These are phyloP conservation scores for Pelmatolapia mariae DNA, from an alignment of 2,113 vertebrate genomes.

Conservation along the genomic window DNA sequence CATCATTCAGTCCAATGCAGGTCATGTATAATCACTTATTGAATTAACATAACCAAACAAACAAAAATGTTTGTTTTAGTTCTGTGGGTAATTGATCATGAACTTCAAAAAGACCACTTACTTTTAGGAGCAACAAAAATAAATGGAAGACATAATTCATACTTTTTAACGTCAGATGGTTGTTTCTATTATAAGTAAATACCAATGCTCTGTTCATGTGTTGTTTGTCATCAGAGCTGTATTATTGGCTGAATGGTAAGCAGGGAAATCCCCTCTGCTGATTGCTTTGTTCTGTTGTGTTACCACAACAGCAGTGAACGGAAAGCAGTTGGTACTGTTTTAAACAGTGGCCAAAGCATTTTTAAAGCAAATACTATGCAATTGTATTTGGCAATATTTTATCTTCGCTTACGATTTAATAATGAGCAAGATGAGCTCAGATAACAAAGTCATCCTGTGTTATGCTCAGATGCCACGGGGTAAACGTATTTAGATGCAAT, in stretches of 20 bases:
- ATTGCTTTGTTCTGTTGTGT: not conserved
- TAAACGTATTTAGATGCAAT: not conserved
- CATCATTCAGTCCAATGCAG: slow-evolving; percentile 18
- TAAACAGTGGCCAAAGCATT: not conserved
- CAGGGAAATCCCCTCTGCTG: not conserved
- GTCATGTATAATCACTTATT: not conserved
- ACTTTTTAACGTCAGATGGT: not conserved
- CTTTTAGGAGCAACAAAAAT: not conserved
- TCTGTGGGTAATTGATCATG: not conserved
- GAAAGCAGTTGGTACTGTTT: not conserved
- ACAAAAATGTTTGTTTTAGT: not conserved
- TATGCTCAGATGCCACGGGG: not conserved
- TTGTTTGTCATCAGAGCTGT: not conserved
- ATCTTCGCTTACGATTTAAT: not conserved
- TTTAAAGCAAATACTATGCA: not conserved
- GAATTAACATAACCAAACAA: not conserved
- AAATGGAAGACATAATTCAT: not conserved
- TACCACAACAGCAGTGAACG: not conserved
- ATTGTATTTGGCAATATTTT: not conserved
- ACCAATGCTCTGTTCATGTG: not conserved
- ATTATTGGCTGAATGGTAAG: not conserved
- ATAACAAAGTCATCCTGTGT: not conserved
- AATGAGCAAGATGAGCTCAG: not conserved
- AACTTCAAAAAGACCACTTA: not conserved
- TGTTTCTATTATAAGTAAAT: not conserved